Evolutionary conservation across 2,113 vertebrate species (phyloP), one percentile per base, ranked within the genome.

Genomic region (Vicugna pacos): DNA sequence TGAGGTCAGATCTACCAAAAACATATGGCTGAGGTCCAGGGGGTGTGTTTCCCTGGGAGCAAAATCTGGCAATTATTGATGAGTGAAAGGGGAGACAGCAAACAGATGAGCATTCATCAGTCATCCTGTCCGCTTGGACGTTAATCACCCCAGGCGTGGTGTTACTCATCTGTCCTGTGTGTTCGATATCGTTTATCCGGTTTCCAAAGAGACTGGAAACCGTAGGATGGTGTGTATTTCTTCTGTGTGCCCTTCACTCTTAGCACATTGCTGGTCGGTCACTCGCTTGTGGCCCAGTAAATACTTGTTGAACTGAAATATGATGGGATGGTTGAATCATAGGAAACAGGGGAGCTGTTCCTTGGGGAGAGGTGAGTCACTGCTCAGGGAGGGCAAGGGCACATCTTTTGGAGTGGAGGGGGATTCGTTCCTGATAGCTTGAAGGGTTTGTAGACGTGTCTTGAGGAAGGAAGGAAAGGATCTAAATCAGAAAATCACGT

Each of bases 271-370:
- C 79, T 70, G 64, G 95, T 52, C 67, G 64, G 95, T 52, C 67
- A 75, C 67, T 54, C 0, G 0, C 50, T 72, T 79, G 12, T 64
- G 93, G 42, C 50, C 50, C 28, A 22, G 48, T 92, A 79, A 86
- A 90, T 92, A 50, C 70, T 93, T 87, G 75, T 54, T 92, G 80
- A 95, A 26, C 54, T 97, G 64, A 92, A 83, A 67, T 92, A 92
- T 54, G 46, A 52, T 91, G 69, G 79, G 62, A n/a, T 77, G 75
- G 91, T n/a, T 77, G 64, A 92, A 20, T 69, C 75, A 64, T 16
- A 65, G 77, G 72, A 97, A 94, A 77, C 6, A 50, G 73, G 82
- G 56, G 35, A 79, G 87, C 3, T 95, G 48, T 65, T 85, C 11
- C 32, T 70, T 32, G 22, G 56, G 70, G 13, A 92, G 32, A 80